A percentile compares a stretch with the other conserved stretches of the same genome.
These are phyloP conservation scores for Rhopilema esculentum DNA, from an alignment of 30 jellyfish, hydroid and myxozoan genomes.

Conservation along the genomic window DNA sequence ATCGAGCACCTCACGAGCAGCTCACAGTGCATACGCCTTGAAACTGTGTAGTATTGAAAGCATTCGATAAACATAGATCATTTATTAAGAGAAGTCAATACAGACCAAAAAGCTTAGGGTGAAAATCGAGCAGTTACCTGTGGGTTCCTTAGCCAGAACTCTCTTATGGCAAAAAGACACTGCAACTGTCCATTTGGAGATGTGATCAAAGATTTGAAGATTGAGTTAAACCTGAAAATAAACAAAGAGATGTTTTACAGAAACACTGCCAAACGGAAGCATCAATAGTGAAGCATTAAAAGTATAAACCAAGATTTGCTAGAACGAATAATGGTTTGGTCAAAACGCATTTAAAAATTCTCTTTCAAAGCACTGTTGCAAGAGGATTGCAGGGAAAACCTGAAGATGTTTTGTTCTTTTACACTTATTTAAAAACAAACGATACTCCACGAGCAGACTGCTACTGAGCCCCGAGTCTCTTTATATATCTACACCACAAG, in stretches of 20 bases:
- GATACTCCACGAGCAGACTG: no score
- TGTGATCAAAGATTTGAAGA: slow-evolving; percentile 78
- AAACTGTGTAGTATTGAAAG: no score
- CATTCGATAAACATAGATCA: no score
- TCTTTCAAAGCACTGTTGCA: background rate
- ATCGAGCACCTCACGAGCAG: no score
- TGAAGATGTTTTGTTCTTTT: no score
- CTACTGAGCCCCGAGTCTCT: no score
- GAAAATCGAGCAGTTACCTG: slow-evolving; percentile 50
- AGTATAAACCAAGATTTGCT: background rate
- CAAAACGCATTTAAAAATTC: background rate
- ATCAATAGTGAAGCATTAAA: background rate
- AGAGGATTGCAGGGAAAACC: background rate
- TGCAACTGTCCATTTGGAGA: slow-evolving; percentile 89
- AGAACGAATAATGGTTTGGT: background rate
- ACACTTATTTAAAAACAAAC: no score
- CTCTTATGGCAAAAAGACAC: slow-evolving; percentile 78
- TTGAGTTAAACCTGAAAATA: slow-evolving; percentile 79
- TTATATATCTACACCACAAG: no score
- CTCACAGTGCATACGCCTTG: no score
- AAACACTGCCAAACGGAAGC: background rate
- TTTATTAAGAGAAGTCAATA: no score
- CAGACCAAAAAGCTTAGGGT: background rate
- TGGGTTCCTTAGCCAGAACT: slow-evolving; percentile 93
- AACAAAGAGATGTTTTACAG: background rate